phyloP scores from a whole-genome alignment of 1,140 invertebrate genomes.

The Odontomachus brunneus region DNA sequence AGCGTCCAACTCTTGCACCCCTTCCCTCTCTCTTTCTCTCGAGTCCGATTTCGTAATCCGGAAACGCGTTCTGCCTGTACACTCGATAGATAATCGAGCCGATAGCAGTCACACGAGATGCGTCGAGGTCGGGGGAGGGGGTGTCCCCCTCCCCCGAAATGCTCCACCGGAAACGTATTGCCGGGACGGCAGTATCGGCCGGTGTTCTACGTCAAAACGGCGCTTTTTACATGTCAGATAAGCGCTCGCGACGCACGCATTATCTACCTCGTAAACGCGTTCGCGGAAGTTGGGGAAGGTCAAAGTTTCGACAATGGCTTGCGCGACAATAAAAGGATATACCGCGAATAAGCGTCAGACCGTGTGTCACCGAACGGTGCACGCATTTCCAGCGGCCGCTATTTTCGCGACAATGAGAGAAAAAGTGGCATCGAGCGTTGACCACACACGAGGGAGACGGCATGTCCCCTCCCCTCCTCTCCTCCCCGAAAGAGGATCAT shows the following conservation, averaged over 20 bases:
- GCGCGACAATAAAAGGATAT: no score
- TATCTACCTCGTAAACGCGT: conserved; percentile 32
- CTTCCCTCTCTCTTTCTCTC: no score
- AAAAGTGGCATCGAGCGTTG: no score
- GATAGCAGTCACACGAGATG: conserved; percentile 16
- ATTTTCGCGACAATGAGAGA: no score
- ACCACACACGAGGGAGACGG: no score
- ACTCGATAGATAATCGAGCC: conserved; percentile 23
- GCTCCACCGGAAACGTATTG: background rate
- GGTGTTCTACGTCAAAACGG: conserved; percentile 31
- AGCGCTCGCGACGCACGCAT: background rate
- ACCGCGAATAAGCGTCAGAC: no score
- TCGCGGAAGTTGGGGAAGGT: background rate
- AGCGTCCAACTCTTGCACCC: no score
- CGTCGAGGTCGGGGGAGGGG: conserved; percentile 13
- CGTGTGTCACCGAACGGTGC: no score
- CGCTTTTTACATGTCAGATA: conserved; percentile 42
- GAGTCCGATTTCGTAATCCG: no score
- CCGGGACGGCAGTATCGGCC: background rate
- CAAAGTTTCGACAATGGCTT: conserved; percentile 12
- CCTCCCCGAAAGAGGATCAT: no score
- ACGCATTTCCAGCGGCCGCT: no score
- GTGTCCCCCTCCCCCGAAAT: conserved; percentile 9
- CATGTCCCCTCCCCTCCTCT: no score
- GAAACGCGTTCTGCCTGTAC: conserved; percentile 8